Conservation (phyloP, 2,113 vertebrate genomes). For the Dipodomys ordii region DNA sequence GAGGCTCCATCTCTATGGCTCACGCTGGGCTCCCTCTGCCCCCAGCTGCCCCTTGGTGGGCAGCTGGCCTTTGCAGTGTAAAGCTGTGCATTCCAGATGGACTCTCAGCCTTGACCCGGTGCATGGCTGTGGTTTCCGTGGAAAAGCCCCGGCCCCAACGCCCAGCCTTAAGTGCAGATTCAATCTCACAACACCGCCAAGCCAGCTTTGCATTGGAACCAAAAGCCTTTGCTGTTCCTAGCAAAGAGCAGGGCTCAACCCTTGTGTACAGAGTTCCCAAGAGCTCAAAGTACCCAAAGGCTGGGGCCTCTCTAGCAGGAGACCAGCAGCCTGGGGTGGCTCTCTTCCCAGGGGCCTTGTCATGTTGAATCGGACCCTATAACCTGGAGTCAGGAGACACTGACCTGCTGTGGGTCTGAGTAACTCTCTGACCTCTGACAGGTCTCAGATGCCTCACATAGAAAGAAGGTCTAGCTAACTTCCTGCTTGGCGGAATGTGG, state of each 20-base stretch:
- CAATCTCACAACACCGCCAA: constrained; percentile 23
- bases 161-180: neutral
- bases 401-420: neutral
- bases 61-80: neutral
- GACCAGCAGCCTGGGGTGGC: neutral
- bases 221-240: neutral
- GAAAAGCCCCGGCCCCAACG: constrained; percentile 28
- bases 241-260: neutral
- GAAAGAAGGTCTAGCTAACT: neutral
- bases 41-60: constrained; percentile 1
- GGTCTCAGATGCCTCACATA: neutral
- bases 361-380: neutral
- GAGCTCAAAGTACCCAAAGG: neutral
- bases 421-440: neutral
- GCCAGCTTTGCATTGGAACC: neutral
- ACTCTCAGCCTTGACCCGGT: neutral
- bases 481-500: neutral
- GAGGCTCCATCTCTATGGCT: too few relatives aligned
- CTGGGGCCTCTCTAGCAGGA: neutral
- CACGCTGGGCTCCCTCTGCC: neutral
- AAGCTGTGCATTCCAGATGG: neutral
- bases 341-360: neutral
- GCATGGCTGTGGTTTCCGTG: constrained; percentile 29
- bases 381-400: neutral
- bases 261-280: neutral